A percentile compares a stretch with the other conserved stretches of the same genome.
Evolutionary conservation across 1,140 invertebrate species (phyloP).

Genomic region (Lethrus apterus): DNA sequence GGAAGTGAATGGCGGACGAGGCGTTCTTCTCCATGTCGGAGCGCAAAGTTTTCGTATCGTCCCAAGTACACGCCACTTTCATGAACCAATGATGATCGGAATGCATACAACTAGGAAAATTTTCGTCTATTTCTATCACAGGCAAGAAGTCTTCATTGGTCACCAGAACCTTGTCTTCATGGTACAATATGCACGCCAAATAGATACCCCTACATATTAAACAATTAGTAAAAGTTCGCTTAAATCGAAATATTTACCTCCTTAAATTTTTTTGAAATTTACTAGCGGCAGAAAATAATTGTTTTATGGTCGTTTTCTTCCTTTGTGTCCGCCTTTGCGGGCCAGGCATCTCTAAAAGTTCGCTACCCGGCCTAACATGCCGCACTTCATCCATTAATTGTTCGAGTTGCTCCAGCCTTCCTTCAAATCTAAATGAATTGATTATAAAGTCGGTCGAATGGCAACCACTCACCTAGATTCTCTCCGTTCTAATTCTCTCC

Average conservation of each 20-base stretch:
- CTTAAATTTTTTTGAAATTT: constrained; percentile 92
- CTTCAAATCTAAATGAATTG: constrained; percentile 55
- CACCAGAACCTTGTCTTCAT: constrained; percentile 90
- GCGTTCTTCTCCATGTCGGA: constrained; percentile 91
- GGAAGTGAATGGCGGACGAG: constrained; percentile 82
- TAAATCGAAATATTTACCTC: constrained; percentile 48
- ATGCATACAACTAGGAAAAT: constrained; percentile 82
- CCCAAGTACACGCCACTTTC: constrained; percentile 95
- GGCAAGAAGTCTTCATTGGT: constrained; percentile 95
- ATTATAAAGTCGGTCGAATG: too few species aligned
- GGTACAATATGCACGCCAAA: constrained; percentile 84
- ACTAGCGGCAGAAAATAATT: constrained; percentile 86
- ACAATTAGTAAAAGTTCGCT: constrained; percentile 8
- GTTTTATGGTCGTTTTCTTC: constrained; percentile 88
- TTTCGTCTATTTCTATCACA: constrained; percentile 94
- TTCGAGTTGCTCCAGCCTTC: constrained; percentile 64
- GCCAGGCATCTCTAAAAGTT: constrained; percentile 49
- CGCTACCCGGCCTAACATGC: constrained; percentile 54
- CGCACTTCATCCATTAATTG: constrained; percentile 65
- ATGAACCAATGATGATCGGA: constrained; percentile 96
- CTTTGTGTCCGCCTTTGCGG: constrained; percentile 59
- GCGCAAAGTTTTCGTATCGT: constrained; percentile 82
- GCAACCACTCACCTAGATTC: constrained; percentile 42
- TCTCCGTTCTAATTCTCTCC: constrained; percentile 69
- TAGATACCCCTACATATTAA: constrained; percentile 72